These are phyloP conservation scores for Polyommatus iphigenia DNA, from an alignment of 2,888 invertebrate species.

Conservation along the genomic window DNA sequence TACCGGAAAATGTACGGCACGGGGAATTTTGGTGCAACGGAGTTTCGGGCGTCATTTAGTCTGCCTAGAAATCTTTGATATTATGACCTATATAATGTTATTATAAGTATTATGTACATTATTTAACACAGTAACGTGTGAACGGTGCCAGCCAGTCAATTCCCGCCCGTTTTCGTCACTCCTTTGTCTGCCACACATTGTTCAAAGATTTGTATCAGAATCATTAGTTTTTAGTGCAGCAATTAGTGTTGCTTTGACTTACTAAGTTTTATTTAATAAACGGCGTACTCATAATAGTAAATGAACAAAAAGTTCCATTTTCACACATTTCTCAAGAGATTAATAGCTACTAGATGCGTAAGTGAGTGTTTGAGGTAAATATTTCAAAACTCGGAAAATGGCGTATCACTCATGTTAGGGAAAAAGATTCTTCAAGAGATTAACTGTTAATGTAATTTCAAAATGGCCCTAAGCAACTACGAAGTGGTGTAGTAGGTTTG, in stretches of 20 bases:
- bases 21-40: no score
- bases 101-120: slow-evolving; percentile 5
- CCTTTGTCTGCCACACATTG: slow-evolving; percentile 27
- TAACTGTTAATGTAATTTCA: no score
- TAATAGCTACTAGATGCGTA: not conserved
- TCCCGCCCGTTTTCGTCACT: slow-evolving; percentile 24
- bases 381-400: no score
- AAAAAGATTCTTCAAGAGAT: no score
- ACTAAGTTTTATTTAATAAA: not conserved
- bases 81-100: not conserved
- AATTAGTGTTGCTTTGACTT: slow-evolving; percentile 13
- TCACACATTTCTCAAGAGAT: not conserved
- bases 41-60: no score
- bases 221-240: slow-evolving; percentile 21
- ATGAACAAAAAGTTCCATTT: not conserved
- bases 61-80: not conserved
- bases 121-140: slow-evolving; percentile 16
- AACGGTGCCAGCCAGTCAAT: slow-evolving; percentile 10
- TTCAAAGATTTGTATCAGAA: slow-evolving; percentile 21
- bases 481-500: no score
- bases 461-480: no score
- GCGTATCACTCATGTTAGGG: no score
- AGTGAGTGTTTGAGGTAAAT: no score
- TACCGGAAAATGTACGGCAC: no score
- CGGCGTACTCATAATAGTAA: not conserved